These are phyloP conservation scores for Heteromormyrus szaboi DNA, from an alignment of 2,797 vertebrate genomes.

Conservation along the genomic window DNA sequence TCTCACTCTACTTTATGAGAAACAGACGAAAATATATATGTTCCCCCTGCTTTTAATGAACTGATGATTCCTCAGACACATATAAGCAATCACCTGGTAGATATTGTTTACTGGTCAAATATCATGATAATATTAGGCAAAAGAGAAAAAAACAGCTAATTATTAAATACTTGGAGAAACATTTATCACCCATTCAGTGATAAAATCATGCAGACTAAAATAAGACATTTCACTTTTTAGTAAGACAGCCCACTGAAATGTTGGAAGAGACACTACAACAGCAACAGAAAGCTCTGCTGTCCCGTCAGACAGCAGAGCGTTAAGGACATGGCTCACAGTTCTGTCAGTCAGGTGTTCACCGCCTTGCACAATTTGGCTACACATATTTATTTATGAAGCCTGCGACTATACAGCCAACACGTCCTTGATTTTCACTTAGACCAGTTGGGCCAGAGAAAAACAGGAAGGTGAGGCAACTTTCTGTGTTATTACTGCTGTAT, in stretches of 20 bases:
- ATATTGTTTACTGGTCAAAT: neutral
- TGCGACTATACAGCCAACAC: constrained; percentile 34
- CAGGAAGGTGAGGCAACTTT: neutral
- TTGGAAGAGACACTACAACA: constrained; percentile 16
- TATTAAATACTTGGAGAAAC: neutral
- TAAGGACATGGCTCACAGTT: constrained; percentile 51
- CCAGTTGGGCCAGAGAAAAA: constrained; percentile 8
- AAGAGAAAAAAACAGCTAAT: neutral
- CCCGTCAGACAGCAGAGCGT: constrained; percentile 30
- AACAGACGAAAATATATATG: neutral
- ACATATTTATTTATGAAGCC: constrained; percentile 44
- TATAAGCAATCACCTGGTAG: neutral
- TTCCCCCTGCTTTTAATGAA: neutral
- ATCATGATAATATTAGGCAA: constrained; percentile 4
- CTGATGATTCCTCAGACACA: neutral
- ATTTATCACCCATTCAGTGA: neutral
- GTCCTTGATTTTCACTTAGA: constrained; percentile 34
- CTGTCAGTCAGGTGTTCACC: constrained; percentile 35
- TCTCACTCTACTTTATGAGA: neutral
- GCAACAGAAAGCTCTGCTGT: neutral
- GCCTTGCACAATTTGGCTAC: constrained; percentile 43
- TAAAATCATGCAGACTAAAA: neutral
- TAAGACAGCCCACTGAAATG: neutral
- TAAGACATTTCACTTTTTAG: neutral
- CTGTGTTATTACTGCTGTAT: neutral